Base-by-base conservation (phyloP, 2,888 invertebrate species). In the Ephialtes manifestator region DNA sequence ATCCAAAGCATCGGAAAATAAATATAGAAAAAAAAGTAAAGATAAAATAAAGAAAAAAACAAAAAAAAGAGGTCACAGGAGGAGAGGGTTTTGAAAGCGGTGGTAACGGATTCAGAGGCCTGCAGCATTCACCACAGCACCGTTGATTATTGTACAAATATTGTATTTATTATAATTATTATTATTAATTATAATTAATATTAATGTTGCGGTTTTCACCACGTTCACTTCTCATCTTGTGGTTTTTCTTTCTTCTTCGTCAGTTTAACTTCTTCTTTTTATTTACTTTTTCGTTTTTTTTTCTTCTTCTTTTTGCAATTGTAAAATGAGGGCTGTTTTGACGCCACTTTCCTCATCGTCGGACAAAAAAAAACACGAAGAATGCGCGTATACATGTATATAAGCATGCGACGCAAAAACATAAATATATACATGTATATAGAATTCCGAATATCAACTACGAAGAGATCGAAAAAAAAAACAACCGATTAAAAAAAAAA, bases 141-240 rank as follows among this genome's bases (percentile, higher is more conserved):
- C 92, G 92, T 93, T 93, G 92, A 92, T 93, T 93, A 94, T 93
- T 94, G 93, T 94, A 94, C 94, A 94, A 94, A 94, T 93, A 93
- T 93, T 93, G 93, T 93, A 93, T 94, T 94, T 93, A 94, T 94
- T 93, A 93, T 93, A 93, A 93, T 93, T 92, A 92, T 92, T 90
- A 91, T 90, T 93, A 93, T 93, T 93, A 93, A 93, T 93, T 92
- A 93, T 94, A 93, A 91, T 91, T 91, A 91, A 93, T 93, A 92
- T 92, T 92, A 93, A 92, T 93, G 92, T 93, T 93, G 91, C 92
- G 92, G 92, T 92, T 93, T 93, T 91, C 88, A 92, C 92, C 93
- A 92, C 91, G 90, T 91, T 92, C 90, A 91, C 89, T 89, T 92
- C 89, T 89, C 91, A 90, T 90, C 89, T 89, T 87, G 85, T 87